Conservation (phyloP, 1,140 invertebrate genomes). For the Neomicropteryx cornuta region DNA sequence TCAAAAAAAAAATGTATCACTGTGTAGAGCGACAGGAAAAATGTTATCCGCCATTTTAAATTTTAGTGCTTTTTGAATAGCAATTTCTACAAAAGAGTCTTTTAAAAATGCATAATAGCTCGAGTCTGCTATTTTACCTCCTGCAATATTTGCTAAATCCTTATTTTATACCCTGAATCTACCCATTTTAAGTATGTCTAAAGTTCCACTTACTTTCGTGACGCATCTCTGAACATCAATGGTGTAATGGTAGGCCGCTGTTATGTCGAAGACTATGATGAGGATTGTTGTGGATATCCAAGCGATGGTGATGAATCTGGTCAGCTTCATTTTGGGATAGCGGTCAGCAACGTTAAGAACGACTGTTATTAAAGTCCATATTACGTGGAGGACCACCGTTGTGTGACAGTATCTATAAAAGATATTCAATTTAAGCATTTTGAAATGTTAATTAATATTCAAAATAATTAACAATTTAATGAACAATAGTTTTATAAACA, state of each 20-base stretch:
- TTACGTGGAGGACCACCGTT: slow-evolving; percentile 20
- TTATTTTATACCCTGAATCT: no score
- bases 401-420: slow-evolving; percentile 21
- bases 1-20: no score
- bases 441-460: neutral
- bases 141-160: slow-evolving; percentile 28
- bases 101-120: neutral
- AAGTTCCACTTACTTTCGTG: slow-evolving; percentile 26
- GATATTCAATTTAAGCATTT: slow-evolving; percentile 9
- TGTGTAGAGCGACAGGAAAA: no score
- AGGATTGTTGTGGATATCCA: slow-evolving; percentile 18
- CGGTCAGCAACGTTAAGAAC: slow-evolving; percentile 12
- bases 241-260: slow-evolving; percentile 28
- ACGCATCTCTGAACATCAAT: slow-evolving; percentile 28
- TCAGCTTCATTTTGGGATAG: slow-evolving; percentile 10
- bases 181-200: no score
- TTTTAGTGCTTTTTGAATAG: neutral
- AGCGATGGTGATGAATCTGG: slow-evolving; percentile 16
- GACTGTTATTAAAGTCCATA: slow-evolving; percentile 22
- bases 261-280: slow-evolving; percentile 23
- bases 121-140: neutral
- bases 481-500: neutral
- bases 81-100: neutral
- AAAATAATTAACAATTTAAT: slow-evolving; percentile 20
- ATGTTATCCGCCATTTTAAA: slow-evolving; percentile 12